Base-by-base conservation (phyloP, 2,113 vertebrate species). In the Rhegmatorhina hoffmannsi region DNA sequence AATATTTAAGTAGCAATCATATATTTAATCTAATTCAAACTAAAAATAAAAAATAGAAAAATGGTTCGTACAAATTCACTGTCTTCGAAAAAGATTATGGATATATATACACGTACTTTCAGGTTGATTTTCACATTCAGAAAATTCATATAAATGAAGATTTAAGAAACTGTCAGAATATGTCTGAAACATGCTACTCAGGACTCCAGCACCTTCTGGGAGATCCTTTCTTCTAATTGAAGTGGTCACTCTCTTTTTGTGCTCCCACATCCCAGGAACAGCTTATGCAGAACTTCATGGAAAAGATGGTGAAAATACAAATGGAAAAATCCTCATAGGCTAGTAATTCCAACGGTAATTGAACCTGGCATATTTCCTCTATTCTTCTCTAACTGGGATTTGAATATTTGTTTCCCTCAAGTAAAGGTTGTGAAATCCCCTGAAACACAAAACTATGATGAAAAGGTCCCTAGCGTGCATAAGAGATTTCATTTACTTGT, bases 331-430 rank as follows among this genome's bases (percentile, higher is more conserved):
- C 52, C 29, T 74, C 63, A 73, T 7, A 84, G 26, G 75, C 63
- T 92, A 72, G 34, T 90, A 94, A 86, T 59, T 90, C 55, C 63
- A 90, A 33, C 73, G 44, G 49, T 94, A 97, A 95, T 91, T 92
- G 94, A 95, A 94, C 44, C 44, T 95, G 95, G 69, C 87, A 72
- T 84, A 91, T 95, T 94, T 87, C 77, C 66, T 96, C 91, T 91
- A 5, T 72, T 92, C 58, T 56, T 28, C 66, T 95, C 74, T 94
- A 78, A 73, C 84, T 95, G 96, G 94, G 95, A 97, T 97, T 94
- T 95, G 84, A 96, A 53, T 97, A 89, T 95, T 97, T 96, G 96
- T 91, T 96, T 96, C 94, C 95, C 91, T 66, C 94, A 97, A 94
- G 95, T 94, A 91, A 94, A 92, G 93, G 92, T 76, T 95, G 87